Evolutionary conservation across 2,888 invertebrate genomes (phyloP).

Genomic region (Lochmaea crataegi): DNA sequence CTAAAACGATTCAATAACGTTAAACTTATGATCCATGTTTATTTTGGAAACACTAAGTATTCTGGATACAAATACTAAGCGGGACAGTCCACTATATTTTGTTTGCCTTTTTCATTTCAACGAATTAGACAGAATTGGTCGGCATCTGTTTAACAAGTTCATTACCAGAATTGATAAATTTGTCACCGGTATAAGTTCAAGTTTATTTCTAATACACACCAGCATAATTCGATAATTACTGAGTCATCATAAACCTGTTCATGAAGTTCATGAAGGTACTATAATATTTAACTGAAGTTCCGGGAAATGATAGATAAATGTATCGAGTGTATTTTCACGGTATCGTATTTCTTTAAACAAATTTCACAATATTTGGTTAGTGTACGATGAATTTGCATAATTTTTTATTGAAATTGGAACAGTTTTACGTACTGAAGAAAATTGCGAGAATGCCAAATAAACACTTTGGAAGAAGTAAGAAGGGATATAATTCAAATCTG

Average conservation of each 20-base stretch:
- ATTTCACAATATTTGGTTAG: neutral
- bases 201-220: neutral
- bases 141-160: neutral
- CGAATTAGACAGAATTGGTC: neutral
- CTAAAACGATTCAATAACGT: too few species aligned
- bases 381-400: neutral
- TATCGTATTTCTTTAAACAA: neutral
- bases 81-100: too few species aligned
- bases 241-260: neutral
- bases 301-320: neutral
- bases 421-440: too few species aligned
- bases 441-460: too few species aligned
- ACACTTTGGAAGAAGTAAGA: too few species aligned
- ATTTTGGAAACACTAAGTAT: too few species aligned
- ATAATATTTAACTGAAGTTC: neutral
- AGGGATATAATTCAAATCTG: too few species aligned
- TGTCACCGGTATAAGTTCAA: conserved; percentile 3
- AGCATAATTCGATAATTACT: neutral
- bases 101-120: too few species aligned
- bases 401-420: too few species aligned
- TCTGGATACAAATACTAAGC: too few species aligned
- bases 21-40: too few species aligned
- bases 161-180: neutral
- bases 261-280: neutral
- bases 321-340: neutral